Conservation (phyloP, 2,113 vertebrate species). For the Hirundichthys speculiger region DNA sequence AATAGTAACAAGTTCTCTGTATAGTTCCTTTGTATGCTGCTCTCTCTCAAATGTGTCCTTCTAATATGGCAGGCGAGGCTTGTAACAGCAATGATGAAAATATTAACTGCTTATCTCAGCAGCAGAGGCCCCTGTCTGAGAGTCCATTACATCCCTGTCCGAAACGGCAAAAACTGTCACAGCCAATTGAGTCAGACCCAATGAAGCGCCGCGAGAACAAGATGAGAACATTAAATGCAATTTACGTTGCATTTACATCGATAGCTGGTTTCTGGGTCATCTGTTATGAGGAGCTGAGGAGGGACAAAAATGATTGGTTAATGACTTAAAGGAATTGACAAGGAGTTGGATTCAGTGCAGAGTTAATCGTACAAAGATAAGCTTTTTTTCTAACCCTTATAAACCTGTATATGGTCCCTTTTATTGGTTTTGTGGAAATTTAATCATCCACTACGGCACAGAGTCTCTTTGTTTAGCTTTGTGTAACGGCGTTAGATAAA, state of each 20-base stretch:
- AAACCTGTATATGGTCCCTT: slow-evolving; percentile 14
- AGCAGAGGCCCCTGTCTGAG: slow-evolving; percentile 31
- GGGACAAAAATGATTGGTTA: slow-evolving; percentile 1
- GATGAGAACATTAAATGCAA: slow-evolving; percentile 33
- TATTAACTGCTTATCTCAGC: slow-evolving; percentile 50
- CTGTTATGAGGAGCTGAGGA: slow-evolving; percentile 19
- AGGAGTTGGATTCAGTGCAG: slow-evolving; percentile 16
- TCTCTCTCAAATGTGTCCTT: slow-evolving; percentile 30
- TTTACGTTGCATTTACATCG: slow-evolving; percentile 37
- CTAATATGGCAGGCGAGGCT: slow-evolving; percentile 34
- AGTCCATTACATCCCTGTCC: slow-evolving; percentile 53
- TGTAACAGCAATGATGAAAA: slow-evolving; percentile 48
- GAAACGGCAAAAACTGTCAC: slow-evolving; percentile 32
- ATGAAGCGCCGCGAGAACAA: slow-evolving; percentile 30
- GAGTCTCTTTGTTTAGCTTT: slow-evolving; percentile 7
- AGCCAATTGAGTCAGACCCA: slow-evolving; percentile 44
- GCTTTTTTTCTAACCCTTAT: slow-evolving; percentile 7
- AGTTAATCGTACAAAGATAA: slow-evolving; percentile 17
- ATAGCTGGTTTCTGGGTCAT: slow-evolving; percentile 32
- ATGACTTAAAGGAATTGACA: slow-evolving; percentile 27
- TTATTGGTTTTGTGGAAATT: slow-evolving; percentile 12
- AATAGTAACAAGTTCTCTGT: no score
- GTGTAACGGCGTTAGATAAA: slow-evolving; percentile 14
- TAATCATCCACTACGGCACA: slow-evolving; percentile 15
- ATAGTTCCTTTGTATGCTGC: neutral